A percentile compares a stretch with the other conserved stretches of the same genome.
phyloP scores from a whole-genome alignment of 2,888 invertebrate genomes.

The Chrysotoxum bicinctum region DNA sequence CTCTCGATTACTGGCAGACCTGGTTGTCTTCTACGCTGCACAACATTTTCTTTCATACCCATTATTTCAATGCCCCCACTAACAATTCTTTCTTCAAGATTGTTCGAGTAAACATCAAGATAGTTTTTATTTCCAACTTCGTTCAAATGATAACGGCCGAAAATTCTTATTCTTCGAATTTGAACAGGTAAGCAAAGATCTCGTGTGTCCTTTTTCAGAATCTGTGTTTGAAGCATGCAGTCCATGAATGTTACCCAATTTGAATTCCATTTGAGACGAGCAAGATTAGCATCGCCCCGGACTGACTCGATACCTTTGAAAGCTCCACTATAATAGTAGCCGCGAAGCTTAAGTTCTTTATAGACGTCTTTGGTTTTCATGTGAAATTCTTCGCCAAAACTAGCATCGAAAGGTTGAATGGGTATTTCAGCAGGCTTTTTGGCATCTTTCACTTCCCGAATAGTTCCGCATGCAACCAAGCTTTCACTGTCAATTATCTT shows the following conservation, averaged over 20 bases:
- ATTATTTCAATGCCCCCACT: conserved; percentile 89
- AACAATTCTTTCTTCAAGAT: conserved; percentile 77
- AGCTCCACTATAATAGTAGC: conserved; percentile 83
- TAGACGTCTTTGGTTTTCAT: conserved; percentile 85
- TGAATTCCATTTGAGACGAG: conserved; percentile 85
- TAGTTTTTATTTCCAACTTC: conserved; percentile 78
- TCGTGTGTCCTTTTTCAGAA: conserved; percentile 86
- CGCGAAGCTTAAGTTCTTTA: conserved; percentile 86
- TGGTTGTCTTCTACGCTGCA: conserved; percentile 85
- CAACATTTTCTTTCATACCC: conserved; percentile 88
- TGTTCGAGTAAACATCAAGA: conserved; percentile 73
- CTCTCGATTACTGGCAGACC: conserved; percentile 89
- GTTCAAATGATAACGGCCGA: conserved; percentile 84
- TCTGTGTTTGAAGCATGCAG: conserved; percentile 90
- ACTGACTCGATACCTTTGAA: conserved; percentile 75
- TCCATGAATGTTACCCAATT: conserved; percentile 94
- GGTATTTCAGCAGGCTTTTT: conserved; percentile 43
- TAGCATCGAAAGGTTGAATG: conserved; percentile 77
- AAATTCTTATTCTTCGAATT: conserved; percentile 86
- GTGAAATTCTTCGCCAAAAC: conserved; percentile 76
- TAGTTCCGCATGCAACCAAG: conserved; percentile 80
- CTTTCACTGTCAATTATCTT: conserved; percentile 82
- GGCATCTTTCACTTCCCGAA: conserved; percentile 77
- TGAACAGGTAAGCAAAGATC: conserved; percentile 88
- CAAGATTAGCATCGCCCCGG: conserved; percentile 74